Conservation (phyloP, 2,797 vertebrate species). For the Odontamblyopus rebecca region DNA sequence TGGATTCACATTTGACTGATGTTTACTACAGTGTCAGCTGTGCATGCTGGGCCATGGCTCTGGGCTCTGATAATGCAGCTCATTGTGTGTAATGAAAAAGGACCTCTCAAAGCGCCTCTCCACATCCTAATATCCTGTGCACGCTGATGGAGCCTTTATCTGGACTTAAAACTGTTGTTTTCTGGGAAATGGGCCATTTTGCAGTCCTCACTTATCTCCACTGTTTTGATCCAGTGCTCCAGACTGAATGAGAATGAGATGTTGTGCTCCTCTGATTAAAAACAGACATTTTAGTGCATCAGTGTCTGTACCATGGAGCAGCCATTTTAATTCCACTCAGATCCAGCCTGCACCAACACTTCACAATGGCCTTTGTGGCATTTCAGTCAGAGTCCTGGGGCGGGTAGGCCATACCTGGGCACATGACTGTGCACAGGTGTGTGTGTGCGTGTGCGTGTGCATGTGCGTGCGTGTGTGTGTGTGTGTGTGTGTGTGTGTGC, state of each 20-base stretch:
- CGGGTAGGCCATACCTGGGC: slow-evolving; percentile 2
- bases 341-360: slow-evolving; percentile 25
- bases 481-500: slow-evolving; percentile 8
- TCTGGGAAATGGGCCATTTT: slow-evolving; percentile 31
- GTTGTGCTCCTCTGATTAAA: slow-evolving; percentile 33
- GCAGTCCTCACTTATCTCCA: slow-evolving; percentile 37
- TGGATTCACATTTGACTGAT: slow-evolving; percentile 22
- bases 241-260: slow-evolving; percentile 21
- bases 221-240: slow-evolving; percentile 28
- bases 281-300: slow-evolving; percentile 8
- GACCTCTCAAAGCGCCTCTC: slow-evolving; percentile 55
- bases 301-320: slow-evolving; percentile 8
- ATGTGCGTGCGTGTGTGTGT: slow-evolving; percentile 15
- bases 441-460: slow-evolving; percentile 13
- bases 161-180: slow-evolving; percentile 50
- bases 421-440: too few species aligned
- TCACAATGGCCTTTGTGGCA: slow-evolving; percentile 41
- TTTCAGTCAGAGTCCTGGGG: slow-evolving; percentile 8
- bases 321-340: slow-evolving; percentile 22
- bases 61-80: slow-evolving; percentile 44
- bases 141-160: slow-evolving; percentile 14
- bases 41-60: slow-evolving; percentile 16
- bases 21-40: slow-evolving; percentile 27
- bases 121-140: slow-evolving; percentile 36
- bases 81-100: slow-evolving; percentile 47